Evolutionary conservation across 2,888 invertebrate species (phyloP).

Genomic region (Halocaridina rubra): DNA sequence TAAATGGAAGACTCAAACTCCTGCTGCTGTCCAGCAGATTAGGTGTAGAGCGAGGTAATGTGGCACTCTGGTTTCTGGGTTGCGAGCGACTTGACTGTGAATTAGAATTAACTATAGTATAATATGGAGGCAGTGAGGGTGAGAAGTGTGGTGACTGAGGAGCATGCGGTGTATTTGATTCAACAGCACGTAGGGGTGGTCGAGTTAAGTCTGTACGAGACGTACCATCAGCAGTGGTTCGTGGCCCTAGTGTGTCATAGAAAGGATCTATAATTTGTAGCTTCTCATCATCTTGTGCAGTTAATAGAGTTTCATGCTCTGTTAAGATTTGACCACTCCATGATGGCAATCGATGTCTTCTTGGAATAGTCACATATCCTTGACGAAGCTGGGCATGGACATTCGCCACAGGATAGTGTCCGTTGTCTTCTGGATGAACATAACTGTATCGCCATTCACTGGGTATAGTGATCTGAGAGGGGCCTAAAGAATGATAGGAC

Average conservation of each 20-base stretch:
- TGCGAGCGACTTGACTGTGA: slow-evolving; percentile 4
- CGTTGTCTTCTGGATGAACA: slow-evolving; percentile 27
- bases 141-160: slow-evolving; percentile 48
- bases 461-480: slow-evolving; percentile 18
- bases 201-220: slow-evolving; percentile 87
- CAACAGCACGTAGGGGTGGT: slow-evolving; percentile 63
- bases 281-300: slow-evolving; percentile 68
- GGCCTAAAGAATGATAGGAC: slow-evolving; percentile 52
- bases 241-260: slow-evolving; percentile 91
- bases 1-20: slow-evolving; percentile 29
- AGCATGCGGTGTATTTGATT: slow-evolving; percentile 42
- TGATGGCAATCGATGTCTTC: slow-evolving; percentile 66
- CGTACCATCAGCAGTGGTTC: slow-evolving; percentile 85
- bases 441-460: slow-evolving; percentile 57
- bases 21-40: slow-evolving; percentile 48
- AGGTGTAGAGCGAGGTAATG: slow-evolving; percentile 58
- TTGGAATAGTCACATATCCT: slow-evolving; percentile 65
- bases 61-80: slow-evolving; percentile 33
- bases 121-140: slow-evolving; percentile 54
- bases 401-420: slow-evolving; percentile 21
- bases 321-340: slow-evolving; percentile 65
- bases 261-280: slow-evolving; percentile 73
- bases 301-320: slow-evolving; percentile 66
- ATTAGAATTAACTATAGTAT: slow-evolving; percentile 36
- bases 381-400: slow-evolving; percentile 57